Percentiles rank a stretch among this genome's conserved stretches.
phyloP scores from a whole-genome alignment of 2,113 vertebrate genomes.

The Delphinapterus leucas region DNA sequence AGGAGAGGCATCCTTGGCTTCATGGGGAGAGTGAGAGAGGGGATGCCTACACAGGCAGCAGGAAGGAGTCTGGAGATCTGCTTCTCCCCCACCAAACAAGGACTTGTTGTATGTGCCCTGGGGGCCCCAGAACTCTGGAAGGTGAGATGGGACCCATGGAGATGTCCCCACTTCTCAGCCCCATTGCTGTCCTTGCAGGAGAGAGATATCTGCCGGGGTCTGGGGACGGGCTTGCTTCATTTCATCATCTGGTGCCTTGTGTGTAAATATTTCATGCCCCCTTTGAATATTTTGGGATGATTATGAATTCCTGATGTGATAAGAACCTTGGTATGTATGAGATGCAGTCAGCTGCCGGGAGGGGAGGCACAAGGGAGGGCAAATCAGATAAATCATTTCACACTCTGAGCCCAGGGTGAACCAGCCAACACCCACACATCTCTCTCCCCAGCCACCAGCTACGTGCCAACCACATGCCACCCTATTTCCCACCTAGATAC shows the following conservation, averaged over 20 bases:
- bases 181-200: background rate
- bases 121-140: background rate
- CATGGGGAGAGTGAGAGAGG: too few species aligned
- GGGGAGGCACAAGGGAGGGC: conserved; percentile 70
- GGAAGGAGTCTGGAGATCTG: background rate
- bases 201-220: conserved; percentile 20
- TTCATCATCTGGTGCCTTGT: conserved; percentile 76
- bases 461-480: background rate
- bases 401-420: background rate
- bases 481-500: background rate
- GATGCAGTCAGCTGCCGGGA: conserved; percentile 73
- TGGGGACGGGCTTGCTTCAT: conserved; percentile 63
- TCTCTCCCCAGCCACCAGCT: background rate
- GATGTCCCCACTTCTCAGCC: background rate
- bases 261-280: conserved; percentile 88
- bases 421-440: background rate
- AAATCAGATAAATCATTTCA: conserved; percentile 63
- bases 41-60: too few species aligned
- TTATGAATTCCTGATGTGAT: conserved; percentile 88
- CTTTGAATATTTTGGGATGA: conserved; percentile 86
- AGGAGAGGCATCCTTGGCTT: background rate
- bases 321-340: conserved; percentile 84
- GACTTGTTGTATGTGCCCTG: background rate
- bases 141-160: background rate
- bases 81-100: background rate